Base-by-base conservation (phyloP, 2,888 invertebrate species). In the Helleia helle region DNA sequence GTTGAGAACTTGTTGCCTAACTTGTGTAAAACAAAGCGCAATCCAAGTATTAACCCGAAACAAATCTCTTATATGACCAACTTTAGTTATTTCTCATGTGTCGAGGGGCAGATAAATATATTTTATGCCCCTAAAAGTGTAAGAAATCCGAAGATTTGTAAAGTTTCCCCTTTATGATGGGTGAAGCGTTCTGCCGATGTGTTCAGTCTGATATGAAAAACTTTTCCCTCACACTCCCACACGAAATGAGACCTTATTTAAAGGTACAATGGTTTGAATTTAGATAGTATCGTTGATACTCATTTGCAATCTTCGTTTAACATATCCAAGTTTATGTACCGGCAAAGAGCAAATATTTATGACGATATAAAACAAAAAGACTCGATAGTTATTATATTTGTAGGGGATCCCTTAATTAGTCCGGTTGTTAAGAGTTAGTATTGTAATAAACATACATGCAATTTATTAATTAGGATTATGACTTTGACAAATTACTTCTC, bases 81-180 rank as follows among this genome's bases (percentile, higher is more conserved):
- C 64, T 79, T 66, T 50, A 56, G 69, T 63, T 64, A 71, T 76
- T 77, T 70, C 70, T 68, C 65, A 77, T 71, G 79, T 83, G 79
- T 74, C 75, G 66, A 71, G 77, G 80, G 83, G 71, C 65, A 71
- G 80, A 83, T 83, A 83, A 83, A 81, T 80, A 76, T 71, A 80
- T 83, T 77, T 76, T 70, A 70, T 75, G 71, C 68, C 71, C 67
- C 72, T 71, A 71, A 76, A 76, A 81, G 77, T 77, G 74, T 72
- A 75, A 73, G 80, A 81, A 79, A 81, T 83, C 68, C 76, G 62
- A 68, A 81, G 74, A 83, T 81, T 81, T 83, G 76, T 80, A 80
- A 84, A 83, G 66, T 83, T 80, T 75, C 65, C 80, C 80, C 80
- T 79, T 80, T 81, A 81, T 77, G 80, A 80, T 65, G 71, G 66